phyloP scores from a whole-genome alignment of 2,113 vertebrate species.

The Cyprinodon tularosa region DNA sequence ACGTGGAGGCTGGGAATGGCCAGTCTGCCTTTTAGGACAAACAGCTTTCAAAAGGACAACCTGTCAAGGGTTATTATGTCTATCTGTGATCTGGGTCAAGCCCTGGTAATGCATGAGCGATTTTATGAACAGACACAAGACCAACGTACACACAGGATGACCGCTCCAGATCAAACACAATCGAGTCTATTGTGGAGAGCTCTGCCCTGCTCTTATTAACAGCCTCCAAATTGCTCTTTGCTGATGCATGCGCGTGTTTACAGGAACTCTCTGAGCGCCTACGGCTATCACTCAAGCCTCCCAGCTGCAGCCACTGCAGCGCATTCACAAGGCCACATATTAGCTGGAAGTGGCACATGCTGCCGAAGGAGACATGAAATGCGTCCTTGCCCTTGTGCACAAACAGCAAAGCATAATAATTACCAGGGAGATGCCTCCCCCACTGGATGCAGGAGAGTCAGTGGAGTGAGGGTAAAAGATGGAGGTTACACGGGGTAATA shows the following conservation, averaged over 20 bases:
- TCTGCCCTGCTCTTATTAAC: slow-evolving; percentile 46
- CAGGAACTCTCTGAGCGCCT: slow-evolving; percentile 20
- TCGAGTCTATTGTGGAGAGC: slow-evolving; percentile 47
- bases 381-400: slow-evolving; percentile 40
- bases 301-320: neutral
- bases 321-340: slow-evolving; percentile 24
- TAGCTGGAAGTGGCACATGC: slow-evolving; percentile 46
- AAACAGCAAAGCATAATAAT: slow-evolving; percentile 52
- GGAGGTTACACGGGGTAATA: neutral
- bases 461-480: slow-evolving; percentile 10
- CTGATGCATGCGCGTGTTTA: slow-evolving; percentile 16
- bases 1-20: slow-evolving; percentile 49
- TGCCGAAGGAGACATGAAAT: slow-evolving; percentile 44
- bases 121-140: slow-evolving; percentile 53
- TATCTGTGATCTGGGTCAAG: slow-evolving; percentile 77
- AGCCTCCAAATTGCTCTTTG: slow-evolving; percentile 36
- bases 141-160: slow-evolving; percentile 22
- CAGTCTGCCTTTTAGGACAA: slow-evolving; percentile 65
- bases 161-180: slow-evolving; percentile 55
- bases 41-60: slow-evolving; percentile 76
- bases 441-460: slow-evolving; percentile 20
- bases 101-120: slow-evolving; percentile 68
- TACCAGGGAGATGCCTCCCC: slow-evolving; percentile 27
- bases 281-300: slow-evolving; percentile 33
- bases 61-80: slow-evolving; percentile 74